Conservation (phyloP, 2,113 vertebrate species). For the Corynorhinus townsendii region DNA sequence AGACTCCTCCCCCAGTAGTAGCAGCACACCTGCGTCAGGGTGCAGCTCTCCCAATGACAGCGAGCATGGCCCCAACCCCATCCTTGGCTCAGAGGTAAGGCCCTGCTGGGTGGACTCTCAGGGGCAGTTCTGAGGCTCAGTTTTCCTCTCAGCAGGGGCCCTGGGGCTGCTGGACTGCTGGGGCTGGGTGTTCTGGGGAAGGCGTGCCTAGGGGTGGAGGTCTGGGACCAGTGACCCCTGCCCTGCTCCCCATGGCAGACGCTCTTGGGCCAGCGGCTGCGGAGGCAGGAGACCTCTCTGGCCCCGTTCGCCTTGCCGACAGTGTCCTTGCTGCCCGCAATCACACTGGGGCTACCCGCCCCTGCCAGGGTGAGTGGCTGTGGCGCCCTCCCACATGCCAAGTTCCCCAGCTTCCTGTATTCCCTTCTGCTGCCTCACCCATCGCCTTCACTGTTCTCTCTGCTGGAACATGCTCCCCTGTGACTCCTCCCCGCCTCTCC, state of each 20-base stretch:
- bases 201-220: neutral
- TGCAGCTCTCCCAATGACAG: slow-evolving; percentile 94
- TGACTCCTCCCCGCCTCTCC: neutral
- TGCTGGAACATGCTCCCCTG: neutral
- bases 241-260: slow-evolving; percentile 67
- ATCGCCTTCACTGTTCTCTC: neutral
- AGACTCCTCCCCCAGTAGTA: slow-evolving; percentile 94
- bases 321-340: slow-evolving; percentile 82
- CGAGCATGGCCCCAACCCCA: slow-evolving; percentile 81
- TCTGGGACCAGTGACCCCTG: slow-evolving; percentile 51
- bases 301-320: slow-evolving; percentile 89
- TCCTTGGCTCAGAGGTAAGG: slow-evolving; percentile 85
- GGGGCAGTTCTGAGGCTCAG: neutral
- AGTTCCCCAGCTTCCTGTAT: neutral
- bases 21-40: slow-evolving; percentile 91
- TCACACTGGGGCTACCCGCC: slow-evolving; percentile 87
- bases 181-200: slow-evolving; percentile 40
- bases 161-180: neutral
- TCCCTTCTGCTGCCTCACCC: slow-evolving; percentile 16
- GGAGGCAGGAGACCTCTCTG: slow-evolving; percentile 86
- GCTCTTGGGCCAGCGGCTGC: slow-evolving; percentile 81
- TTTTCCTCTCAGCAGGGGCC: neutral
- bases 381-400: neutral
- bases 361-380: slow-evolving; percentile 86
- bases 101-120: neutral